Conservation (phyloP, 92 coral and sea anemone species). For the Pocillopora grandis region DNA sequence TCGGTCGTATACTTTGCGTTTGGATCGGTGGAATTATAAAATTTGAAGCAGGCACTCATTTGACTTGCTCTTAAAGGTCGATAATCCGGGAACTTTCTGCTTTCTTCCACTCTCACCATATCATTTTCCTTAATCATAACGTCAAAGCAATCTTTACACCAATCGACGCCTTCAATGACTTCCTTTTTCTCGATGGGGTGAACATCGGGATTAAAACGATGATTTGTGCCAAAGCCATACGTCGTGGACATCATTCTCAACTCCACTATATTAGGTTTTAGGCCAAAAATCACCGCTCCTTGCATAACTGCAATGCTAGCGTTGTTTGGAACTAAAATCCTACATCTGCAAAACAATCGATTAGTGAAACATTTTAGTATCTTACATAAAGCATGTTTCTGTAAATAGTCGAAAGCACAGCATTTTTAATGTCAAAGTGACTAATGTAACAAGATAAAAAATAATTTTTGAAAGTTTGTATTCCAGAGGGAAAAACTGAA, state of each 20-base stretch:
- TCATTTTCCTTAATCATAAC: conserved; percentile 55
- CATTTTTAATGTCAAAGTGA: too few species aligned
- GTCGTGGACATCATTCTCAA: conserved; percentile 59
- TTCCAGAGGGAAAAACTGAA: too few species aligned
- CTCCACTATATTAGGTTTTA: conserved; percentile 45
- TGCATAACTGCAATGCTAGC: conserved; percentile 60
- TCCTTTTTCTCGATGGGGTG: conserved; percentile 55
- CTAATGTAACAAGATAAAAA: too few species aligned
- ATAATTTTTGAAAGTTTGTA: too few species aligned
- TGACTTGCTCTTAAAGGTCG: conserved; percentile 41
- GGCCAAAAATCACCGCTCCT: conserved; percentile 39
- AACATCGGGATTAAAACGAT: conserved; percentile 35
- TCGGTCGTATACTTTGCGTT: neutral
- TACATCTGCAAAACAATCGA: neutral
- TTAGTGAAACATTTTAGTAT: neutral
- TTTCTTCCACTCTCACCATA: conserved; percentile 18
- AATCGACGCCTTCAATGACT: conserved; percentile 46
- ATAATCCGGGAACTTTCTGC: too few species aligned
- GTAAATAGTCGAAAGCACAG: too few species aligned
- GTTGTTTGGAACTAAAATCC: conserved; percentile 52
- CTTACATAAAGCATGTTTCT: too few species aligned
- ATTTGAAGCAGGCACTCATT: conserved; percentile 42
- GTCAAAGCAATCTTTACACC: conserved; percentile 61
- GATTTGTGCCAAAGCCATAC: conserved; percentile 49
- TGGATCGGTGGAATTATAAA: conserved; percentile 41